Base-by-base conservation (phyloP, 2,797 vertebrate species). In the Gymnoscopelus microlampas region DNA sequence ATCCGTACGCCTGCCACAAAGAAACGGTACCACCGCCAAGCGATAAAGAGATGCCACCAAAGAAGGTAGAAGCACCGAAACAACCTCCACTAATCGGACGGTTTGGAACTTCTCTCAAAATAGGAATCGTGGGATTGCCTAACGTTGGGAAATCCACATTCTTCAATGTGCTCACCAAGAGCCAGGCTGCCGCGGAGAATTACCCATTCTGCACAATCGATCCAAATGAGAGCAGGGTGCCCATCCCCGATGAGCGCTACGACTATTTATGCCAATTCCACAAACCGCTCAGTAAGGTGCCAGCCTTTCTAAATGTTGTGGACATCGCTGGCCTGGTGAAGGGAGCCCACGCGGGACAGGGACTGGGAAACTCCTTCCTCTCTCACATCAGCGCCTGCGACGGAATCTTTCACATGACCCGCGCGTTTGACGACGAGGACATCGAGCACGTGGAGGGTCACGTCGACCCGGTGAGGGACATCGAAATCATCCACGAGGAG, bases 71-170 rank as follows among this genome's bases (percentile, higher is more conserved):
- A 82, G 96, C 94, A 73, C 93, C 96, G 39, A 99, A 99, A 67
- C 87, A 91, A 7, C 85, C 94, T 32, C 94, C 96, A 24, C 91
- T 99, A 79, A 98, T 99, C 86, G 98, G 97, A 83, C 93, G 97
- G 63, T 99, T 99, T 83, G 97, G 98, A 78, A 98, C 97, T 54
- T 97, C 97, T 10, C 89, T 99, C 87, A 99, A 98, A 92, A 97
- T 98, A 84, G 98, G 97, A 80, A 98, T 99, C 73, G 98, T 99
- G 66, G 98, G 98, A 86, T 93, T 99, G 84, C 98, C 98, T 14
- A 99, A 99, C 88, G 96, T 99, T 60, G 98, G 98, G 98, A 99
- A 99, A 87, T 99, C 98, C 0, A 99, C 98, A 0, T 99, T 99
- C 92, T 99, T 99, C 90, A 99, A 99, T 60, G 97, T 99, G 60